Conservation (phyloP, 2,113 vertebrate species). For the Microcebus ravelobensis region DNA sequence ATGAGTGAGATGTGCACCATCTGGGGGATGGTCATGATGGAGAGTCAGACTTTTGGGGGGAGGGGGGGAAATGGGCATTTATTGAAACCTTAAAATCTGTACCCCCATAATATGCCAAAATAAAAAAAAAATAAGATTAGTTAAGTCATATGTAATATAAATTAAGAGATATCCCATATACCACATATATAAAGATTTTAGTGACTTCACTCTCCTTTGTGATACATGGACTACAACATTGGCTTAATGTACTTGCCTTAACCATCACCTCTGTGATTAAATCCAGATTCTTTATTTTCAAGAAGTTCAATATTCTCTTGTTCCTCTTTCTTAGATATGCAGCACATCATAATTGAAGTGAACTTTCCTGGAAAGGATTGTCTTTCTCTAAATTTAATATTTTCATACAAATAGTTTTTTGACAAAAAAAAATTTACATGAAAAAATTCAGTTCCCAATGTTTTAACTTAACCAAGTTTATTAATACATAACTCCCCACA, state of each 20-base stretch:
- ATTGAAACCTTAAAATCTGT: too few relatives aligned
- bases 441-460: not conserved
- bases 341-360: not conserved
- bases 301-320: not conserved
- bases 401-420: not conserved
- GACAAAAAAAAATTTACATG: not conserved
- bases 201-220: not conserved
- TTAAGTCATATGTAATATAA: not conserved
- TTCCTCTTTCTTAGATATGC: not conserved
- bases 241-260: not conserved
- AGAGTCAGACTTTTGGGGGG: too few relatives aligned
- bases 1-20: too few relatives aligned
- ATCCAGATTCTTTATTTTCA: not conserved
- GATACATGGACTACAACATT: not conserved
- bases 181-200: not conserved
- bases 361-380: not conserved
- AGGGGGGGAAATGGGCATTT: too few relatives aligned
- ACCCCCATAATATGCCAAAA: too few relatives aligned
- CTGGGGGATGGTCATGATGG: too few relatives aligned
- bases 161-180: not conserved
- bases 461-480: not conserved
- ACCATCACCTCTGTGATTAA: not conserved
- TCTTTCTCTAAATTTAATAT: not conserved
- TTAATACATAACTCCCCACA: not conserved
- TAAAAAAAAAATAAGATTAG: too few relatives aligned